These are phyloP conservation scores for Spialia ferax DNA, from an alignment of 2,888 invertebrate species.

Conservation along the genomic window DNA sequence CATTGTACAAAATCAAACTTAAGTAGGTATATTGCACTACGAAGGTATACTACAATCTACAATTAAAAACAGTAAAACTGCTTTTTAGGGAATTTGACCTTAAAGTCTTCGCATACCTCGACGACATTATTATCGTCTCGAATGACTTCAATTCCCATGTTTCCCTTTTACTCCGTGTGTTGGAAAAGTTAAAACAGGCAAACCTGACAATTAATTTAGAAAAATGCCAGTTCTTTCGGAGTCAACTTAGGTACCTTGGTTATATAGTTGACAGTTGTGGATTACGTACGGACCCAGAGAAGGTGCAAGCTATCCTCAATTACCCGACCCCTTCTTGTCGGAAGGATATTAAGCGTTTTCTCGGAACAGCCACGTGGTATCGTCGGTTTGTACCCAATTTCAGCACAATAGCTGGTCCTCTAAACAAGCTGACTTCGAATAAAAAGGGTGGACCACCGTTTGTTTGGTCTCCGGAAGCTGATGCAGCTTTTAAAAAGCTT, in stretches of 20 bases:
- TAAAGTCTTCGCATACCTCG: slow-evolving; percentile 24
- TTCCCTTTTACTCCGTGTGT: slow-evolving; percentile 37
- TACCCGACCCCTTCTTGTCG: too few species aligned
- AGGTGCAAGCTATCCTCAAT: not conserved
- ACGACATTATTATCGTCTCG: slow-evolving; percentile 47
- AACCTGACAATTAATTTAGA: slow-evolving; percentile 48
- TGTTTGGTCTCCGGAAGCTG: slow-evolving; percentile 47
- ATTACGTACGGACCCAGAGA: slow-evolving; percentile 2
- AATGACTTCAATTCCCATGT: slow-evolving; percentile 46
- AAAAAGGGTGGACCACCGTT: slow-evolving; percentile 47
- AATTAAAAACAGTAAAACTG: not conserved
- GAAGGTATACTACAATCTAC: too few species aligned
- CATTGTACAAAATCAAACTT: too few species aligned
- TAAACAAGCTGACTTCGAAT: slow-evolving; percentile 48
- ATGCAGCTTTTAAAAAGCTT: slow-evolving; percentile 44
- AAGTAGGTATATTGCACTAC: too few species aligned
- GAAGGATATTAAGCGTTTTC: too few species aligned
- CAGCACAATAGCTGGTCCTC: slow-evolving; percentile 43
- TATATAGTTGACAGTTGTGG: not conserved
- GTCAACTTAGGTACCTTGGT: slow-evolving; percentile 27
- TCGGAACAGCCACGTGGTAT: too few species aligned
- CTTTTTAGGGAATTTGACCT: not conserved
- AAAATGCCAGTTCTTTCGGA: slow-evolving; percentile 48
- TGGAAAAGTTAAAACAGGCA: slow-evolving; percentile 44
- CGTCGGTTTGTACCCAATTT: not conserved